These are phyloP conservation scores for Phorcus lineatus DNA, from an alignment of 2,888 invertebrate species.

Conservation along the genomic window DNA sequence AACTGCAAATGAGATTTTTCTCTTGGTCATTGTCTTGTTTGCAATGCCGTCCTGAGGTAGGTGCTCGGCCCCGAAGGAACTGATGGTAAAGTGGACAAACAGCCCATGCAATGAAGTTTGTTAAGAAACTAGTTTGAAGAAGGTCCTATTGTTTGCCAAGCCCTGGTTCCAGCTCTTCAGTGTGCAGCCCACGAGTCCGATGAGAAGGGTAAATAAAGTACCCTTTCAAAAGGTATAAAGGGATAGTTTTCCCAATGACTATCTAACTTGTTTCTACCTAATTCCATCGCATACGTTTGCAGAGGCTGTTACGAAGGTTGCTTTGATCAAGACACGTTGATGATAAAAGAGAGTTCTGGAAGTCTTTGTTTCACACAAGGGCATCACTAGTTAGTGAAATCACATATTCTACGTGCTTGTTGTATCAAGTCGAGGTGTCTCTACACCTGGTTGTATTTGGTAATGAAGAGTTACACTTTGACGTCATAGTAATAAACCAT, in stretches of 20 bases:
- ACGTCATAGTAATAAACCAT: too few species aligned
- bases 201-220: constrained; percentile 1
- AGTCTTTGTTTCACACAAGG: not conserved
- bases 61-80: not conserved
- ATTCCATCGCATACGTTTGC: not conserved
- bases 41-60: not conserved
- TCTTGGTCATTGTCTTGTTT: too few species aligned
- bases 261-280: not conserved
- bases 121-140: not conserved
- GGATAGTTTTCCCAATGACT: not conserved
- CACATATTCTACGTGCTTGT: not conserved
- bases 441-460: not conserved
- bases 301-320: not conserved
- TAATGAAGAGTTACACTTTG: too few species aligned
- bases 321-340: not conserved
- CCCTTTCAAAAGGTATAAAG: not conserved
- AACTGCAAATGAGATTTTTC: too few species aligned
- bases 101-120: not conserved
- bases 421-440: not conserved
- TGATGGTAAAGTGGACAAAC: not conserved
- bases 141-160: not conserved
- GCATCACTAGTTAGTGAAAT: not conserved
- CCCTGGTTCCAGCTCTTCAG: not conserved
- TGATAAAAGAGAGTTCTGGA: not conserved
- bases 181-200: constrained; percentile 3